Evolutionary conservation across 2,888 invertebrate genomes (phyloP).

Genomic region (Hirtodrosophila trivittata): DNA sequence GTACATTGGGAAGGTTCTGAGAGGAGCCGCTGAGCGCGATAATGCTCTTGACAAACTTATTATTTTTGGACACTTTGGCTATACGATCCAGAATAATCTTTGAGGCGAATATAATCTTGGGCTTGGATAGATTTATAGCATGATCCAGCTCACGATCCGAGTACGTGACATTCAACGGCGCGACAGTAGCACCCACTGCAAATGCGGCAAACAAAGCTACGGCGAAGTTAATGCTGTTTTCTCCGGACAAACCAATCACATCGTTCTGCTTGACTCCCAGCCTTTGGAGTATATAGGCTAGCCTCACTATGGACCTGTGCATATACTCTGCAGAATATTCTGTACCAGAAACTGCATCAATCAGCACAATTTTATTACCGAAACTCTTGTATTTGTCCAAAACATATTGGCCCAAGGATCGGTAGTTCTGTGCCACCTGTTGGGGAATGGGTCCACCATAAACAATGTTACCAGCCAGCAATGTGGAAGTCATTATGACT

Average conservation of each 20-base stretch:
- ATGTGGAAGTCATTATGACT: constrained; percentile 67
- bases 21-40: constrained; percentile 85
- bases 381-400: constrained; percentile 85
- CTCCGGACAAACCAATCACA: constrained; percentile 85
- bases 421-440: constrained; percentile 61
- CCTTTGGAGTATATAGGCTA: constrained; percentile 82
- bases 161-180: constrained; percentile 87
- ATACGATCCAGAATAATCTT: constrained; percentile 86
- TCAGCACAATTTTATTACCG: constrained; percentile 84
- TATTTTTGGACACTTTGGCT: constrained; percentile 85
- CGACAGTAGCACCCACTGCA: constrained; percentile 85
- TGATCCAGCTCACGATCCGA: constrained; percentile 88
- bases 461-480: constrained; percentile 81
- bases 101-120: constrained; percentile 89
- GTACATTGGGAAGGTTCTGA: constrained; percentile 60
- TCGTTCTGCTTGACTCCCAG: constrained; percentile 85
- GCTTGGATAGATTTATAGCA: constrained; percentile 88
- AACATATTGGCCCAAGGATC: constrained; percentile 85
- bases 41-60: constrained; percentile 85
- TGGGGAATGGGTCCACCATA: constrained; percentile 76
- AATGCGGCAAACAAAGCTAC: constrained; percentile 85
- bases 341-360: constrained; percentile 79
- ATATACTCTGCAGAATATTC: constrained; percentile 77
- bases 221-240: constrained; percentile 86
- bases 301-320: constrained; percentile 70